Evolutionary conservation across 2,113 vertebrate species (phyloP), one percentile per base, ranked within the genome.

Genomic region (Spheniscus mendiculus): DNA sequence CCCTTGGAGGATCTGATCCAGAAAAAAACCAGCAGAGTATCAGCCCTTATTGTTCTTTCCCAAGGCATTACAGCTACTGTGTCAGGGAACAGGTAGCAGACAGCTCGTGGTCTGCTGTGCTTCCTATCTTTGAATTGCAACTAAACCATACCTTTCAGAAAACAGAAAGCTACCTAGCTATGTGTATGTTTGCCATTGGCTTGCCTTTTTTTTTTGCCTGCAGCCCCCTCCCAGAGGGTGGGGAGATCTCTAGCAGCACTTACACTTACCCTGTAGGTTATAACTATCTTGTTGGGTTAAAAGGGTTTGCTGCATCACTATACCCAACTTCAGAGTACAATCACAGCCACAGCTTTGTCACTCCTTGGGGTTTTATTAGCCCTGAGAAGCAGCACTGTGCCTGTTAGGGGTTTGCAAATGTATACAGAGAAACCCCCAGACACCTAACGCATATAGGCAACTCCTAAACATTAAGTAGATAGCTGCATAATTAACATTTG

Each of bases 151-250:
- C 11, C 12, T 73, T 79, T 12, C n/a, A 73, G 49, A 69, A 30
- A 23, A 40, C 11, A 3, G 12, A 25, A 25, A 76, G 23, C 32
- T 49, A 23, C 11, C 16, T 3, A 26, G 27, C 25, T 40, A 16
- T 2, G 1, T 5, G 2, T 29, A 13, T n/a, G 16, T 32, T 26
- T 2, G 18, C 44, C 15, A 42, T 4, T 8, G 4, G 7, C 9
- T 71, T 50, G 21, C 23, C 4, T 10, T 20, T 13, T 19, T 19
- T 16, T 42, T 62, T 61, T 38, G 25, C 53, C 65, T 73, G 23
- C 66, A 50, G 10, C 5, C 34, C 19, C 29, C 2, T 66, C 17
- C 55, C 63, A 23, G 10, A 34, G 9, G 2, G 2, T 1, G 9
- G 7, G 25, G 32, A 42, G 36, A 34, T 27, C 30, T 78, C 65